These are phyloP conservation scores for Thalpophila matura DNA, from an alignment of 2,888 invertebrate genomes.

Conservation along the genomic window DNA sequence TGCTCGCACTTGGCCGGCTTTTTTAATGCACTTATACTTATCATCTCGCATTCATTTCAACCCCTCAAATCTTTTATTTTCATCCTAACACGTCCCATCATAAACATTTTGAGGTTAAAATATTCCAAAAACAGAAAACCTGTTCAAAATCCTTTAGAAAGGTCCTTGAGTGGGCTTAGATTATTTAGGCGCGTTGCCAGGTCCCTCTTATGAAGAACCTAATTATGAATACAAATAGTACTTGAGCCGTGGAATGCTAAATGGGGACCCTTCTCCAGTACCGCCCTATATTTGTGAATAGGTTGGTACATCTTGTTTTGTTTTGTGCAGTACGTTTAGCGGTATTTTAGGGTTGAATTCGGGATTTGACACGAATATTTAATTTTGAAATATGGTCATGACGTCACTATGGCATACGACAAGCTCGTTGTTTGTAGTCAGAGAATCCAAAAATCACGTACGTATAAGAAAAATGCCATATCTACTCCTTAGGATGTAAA, in stretches of 20 bases:
- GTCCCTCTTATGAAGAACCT: slow-evolving; percentile 40
- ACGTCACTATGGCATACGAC: too few relatives aligned
- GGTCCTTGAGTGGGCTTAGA: slow-evolving; percentile 32
- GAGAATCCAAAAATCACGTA: too few relatives aligned
- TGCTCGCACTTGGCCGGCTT: too few relatives aligned
- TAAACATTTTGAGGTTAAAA: slow-evolving; percentile 12
- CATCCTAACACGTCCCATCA: background rate
- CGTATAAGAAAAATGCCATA: too few relatives aligned
- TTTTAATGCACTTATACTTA: background rate
- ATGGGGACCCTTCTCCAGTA: slow-evolving; percentile 21
- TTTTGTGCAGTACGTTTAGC: background rate
- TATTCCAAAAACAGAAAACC: slow-evolving; percentile 15
- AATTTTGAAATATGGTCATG: background rate
- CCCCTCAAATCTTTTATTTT: background rate
- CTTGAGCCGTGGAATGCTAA: slow-evolving; percentile 40
- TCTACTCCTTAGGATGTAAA: too few relatives aligned
- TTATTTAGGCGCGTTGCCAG: slow-evolving; percentile 39
- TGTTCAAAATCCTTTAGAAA: slow-evolving; percentile 32
- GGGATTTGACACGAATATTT: background rate
- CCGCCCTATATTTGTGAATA: slow-evolving; percentile 4
- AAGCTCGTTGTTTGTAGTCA: too few relatives aligned
- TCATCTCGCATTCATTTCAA: background rate
- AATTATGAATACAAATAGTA: slow-evolving; percentile 53
- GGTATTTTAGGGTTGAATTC: background rate
- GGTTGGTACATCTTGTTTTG: slow-evolving; percentile 2